Conservation (phyloP, 2,797 vertebrate genomes). For the Brotula barbata region DNA sequence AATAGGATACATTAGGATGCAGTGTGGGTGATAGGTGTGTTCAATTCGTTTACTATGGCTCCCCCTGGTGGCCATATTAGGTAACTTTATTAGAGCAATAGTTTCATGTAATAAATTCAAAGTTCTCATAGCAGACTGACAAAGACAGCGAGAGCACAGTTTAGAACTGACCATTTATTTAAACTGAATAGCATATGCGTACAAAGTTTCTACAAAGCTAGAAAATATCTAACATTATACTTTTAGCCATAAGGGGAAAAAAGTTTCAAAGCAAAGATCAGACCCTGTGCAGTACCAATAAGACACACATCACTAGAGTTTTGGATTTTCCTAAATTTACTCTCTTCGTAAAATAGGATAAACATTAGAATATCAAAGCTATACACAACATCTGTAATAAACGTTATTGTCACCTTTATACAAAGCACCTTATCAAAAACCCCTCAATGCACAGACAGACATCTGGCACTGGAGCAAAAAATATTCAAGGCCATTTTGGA, state of each 20-base stretch:
- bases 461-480: slow-evolving; percentile 54
- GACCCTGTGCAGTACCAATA: slow-evolving; percentile 93
- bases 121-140: not conserved
- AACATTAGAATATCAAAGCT: slow-evolving; percentile 94
- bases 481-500: slow-evolving; percentile 75
- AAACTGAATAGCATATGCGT: slow-evolving; percentile 96
- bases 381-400: slow-evolving; percentile 97
- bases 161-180: slow-evolving; percentile 84
- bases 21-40: not conserved
- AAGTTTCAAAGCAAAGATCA: slow-evolving; percentile 95
- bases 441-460: slow-evolving; percentile 84
- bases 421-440: slow-evolving; percentile 94
- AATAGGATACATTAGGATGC: no score
- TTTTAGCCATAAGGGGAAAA: slow-evolving; percentile 91
- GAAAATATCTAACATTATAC: slow-evolving; percentile 94
- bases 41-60: slow-evolving; percentile 22
- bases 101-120: no score
- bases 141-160: slow-evolving; percentile 37
- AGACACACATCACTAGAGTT: slow-evolving; percentile 76
- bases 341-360: slow-evolving; percentile 80
- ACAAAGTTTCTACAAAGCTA: slow-evolving; percentile 99
- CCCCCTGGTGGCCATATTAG: slow-evolving; percentile 41
- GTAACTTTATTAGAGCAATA: not conserved
- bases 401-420: slow-evolving; percentile 87
- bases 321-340: slow-evolving; percentile 62